Base-by-base conservation (phyloP, 1,140 invertebrate genomes). In the Pogonomyrmex barbatus region DNA sequence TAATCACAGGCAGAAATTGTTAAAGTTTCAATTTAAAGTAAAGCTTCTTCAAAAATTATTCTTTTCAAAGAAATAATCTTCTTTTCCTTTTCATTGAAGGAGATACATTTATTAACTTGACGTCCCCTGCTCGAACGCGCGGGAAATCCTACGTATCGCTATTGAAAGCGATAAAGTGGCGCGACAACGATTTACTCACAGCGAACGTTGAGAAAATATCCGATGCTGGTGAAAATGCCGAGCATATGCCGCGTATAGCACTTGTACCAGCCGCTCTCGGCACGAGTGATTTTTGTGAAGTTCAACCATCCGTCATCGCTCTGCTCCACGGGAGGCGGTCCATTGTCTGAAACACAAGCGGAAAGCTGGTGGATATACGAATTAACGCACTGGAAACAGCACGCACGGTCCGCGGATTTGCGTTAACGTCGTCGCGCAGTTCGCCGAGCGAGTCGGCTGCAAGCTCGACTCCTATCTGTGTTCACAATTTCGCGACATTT, bases 181-280 rank as follows among this genome's bases (percentile, higher is more conserved):
- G 58, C 39, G 82, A 85, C 85, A 87, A 87, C 89, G 86, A 86
- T 90, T 91, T 94, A 97, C 97, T 97, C 95, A 98, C 97, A 96
- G 94, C 97, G 95, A 83, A 98, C 97, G 92, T 98, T 98, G 81
- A 98, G 96, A 93, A 97, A 98, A 95, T 98, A 98, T 83, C 98
- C 98, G 91, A 98, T 98, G 91, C 97, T 98, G 79, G 97, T 97
- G 95, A 98, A 98, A 93, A 97, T 96, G 12, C 97, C 97, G 89
- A 98, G 96, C 88, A 97, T 95, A 96, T 98, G 97, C 68, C 97
- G 96, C 65, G 97, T 97, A 42, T 97, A 97, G 95, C 98, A 98
- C 93, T 98, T 97, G 95, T 98, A 98, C 98, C 98, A 98, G 89
- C 98, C 98, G 88, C 97, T 97, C 94, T 98, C 97, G 83, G 97